A percentile compares a stretch with the other conserved stretches of the same genome.
Evolutionary conservation across 64 coral and sea anemone species (phyloP).

Genomic region (Actinia tenebrosa): DNA sequence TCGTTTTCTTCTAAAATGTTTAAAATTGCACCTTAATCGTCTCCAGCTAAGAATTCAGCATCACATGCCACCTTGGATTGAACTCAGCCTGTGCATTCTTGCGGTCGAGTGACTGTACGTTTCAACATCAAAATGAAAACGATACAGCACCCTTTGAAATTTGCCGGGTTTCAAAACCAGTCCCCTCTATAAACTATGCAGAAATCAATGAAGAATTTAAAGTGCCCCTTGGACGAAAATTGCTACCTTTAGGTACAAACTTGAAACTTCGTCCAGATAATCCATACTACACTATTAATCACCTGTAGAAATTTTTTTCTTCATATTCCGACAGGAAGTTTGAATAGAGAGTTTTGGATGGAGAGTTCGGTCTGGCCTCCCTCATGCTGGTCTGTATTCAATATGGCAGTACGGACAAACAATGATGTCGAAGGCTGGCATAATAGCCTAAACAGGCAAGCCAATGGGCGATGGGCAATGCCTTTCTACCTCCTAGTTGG

Average conservation of each 20-base stretch:
- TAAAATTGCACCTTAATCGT: conserved; percentile 41
- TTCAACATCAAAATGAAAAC: too few species aligned
- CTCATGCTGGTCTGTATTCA: conserved; percentile 11
- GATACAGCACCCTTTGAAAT: not conserved
- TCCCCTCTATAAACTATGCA: not conserved
- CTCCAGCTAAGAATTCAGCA: not conserved
- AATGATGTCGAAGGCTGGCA: conserved; percentile 5
- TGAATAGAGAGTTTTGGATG: too few species aligned
- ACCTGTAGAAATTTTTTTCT: too few species aligned
- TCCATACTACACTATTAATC: too few species aligned
- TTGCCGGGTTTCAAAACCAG: not conserved
- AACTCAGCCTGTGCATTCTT: not conserved
- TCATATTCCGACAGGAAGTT: too few species aligned
- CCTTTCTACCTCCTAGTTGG: too few species aligned
- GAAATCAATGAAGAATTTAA: not conserved
- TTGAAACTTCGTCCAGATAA: too few species aligned
- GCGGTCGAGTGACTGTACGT: conserved; percentile 21
- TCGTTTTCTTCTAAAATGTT: conserved; percentile 19
- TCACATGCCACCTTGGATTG: conserved; percentile 3
- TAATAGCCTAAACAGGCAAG: too few species aligned
- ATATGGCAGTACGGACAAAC: conserved; percentile 8
- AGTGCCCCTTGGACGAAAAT: conserved; percentile 4
- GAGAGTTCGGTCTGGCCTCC: conserved; percentile 15
- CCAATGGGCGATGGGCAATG: too few species aligned
- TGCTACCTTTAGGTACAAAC: not conserved